Percentiles rank a stretch among this genome's conserved stretches.
Evolutionary conservation across 2,113 vertebrate species (phyloP).

Genomic region (Triplophysa dalaica): DNA sequence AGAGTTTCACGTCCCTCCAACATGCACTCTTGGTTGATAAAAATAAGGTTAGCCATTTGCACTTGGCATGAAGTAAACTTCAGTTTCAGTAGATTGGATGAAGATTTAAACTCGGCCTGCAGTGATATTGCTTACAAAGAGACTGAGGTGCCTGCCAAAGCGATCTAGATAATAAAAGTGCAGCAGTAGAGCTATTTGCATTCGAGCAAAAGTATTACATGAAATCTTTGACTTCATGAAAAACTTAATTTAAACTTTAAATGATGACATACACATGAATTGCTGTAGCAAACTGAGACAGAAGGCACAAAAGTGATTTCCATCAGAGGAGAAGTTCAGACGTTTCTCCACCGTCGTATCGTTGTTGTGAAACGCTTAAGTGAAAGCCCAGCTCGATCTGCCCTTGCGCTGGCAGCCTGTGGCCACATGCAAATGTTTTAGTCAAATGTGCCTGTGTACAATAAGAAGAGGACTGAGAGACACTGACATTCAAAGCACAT

Average conservation of each 20-base stretch:
- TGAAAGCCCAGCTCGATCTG: background rate
- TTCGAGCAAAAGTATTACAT: no score
- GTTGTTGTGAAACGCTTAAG: background rate
- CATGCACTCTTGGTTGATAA: background rate
- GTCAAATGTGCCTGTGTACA: slow-evolving; percentile 17
- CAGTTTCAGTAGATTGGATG: slow-evolving; percentile 23
- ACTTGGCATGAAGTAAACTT: slow-evolving; percentile 26
- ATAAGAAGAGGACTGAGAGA: background rate
- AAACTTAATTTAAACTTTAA: slow-evolving; percentile 23
- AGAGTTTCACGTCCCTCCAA: background rate
- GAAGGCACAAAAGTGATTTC: no score
- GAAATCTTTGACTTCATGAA: background rate
- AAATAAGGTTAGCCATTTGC: background rate
- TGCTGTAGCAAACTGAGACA: no score
- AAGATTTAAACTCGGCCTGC: slow-evolving; percentile 34
- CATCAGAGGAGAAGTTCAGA: no score
- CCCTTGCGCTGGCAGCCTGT: background rate
- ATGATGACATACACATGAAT: no score
- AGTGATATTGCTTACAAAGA: slow-evolving; percentile 36
- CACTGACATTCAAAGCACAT: slow-evolving; percentile 13
- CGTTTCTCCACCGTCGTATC: no score
- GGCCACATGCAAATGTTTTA: slow-evolving; percentile 45
- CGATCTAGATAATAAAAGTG: slow-evolving; percentile 15
- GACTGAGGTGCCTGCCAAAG: background rate
- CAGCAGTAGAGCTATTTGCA: background rate